These are phyloP conservation scores for Theocolax elegans DNA, from an alignment of 1,140 invertebrate species.

Conservation along the genomic window DNA sequence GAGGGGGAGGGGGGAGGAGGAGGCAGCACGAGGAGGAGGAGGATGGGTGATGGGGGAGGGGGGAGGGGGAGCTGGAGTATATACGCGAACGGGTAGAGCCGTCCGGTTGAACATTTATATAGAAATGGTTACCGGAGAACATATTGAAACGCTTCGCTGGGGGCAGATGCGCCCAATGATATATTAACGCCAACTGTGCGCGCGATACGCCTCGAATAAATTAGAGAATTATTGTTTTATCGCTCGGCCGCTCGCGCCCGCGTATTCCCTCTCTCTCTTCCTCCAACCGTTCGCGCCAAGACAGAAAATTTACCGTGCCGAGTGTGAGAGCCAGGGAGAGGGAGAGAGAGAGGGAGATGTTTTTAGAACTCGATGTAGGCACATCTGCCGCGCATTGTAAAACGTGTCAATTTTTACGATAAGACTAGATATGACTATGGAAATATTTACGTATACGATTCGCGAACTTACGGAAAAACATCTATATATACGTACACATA, in stretches of 20 bases:
- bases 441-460: constrained; percentile 18
- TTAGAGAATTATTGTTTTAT: constrained; percentile 69
- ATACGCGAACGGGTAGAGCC: constrained; percentile 27
- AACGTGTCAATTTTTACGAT: constrained; percentile 7
- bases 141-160: constrained; percentile 65
- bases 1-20: not conserved
- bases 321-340: not conserved
- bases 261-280: constrained; percentile 8
- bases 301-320: not conserved
- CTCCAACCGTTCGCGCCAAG: not conserved
- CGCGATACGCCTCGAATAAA: constrained; percentile 63
- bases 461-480: not conserved
- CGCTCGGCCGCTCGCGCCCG: constrained; percentile 47
- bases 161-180: constrained; percentile 68
- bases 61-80: too few species aligned
- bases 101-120: constrained; percentile 59
- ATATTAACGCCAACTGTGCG: constrained; percentile 68
- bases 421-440: not conserved
- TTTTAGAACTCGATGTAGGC: not conserved
- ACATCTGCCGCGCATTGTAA: not conserved
- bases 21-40: constrained; percentile 1
- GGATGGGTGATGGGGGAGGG: not conserved
- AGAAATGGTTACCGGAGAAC: constrained; percentile 62
- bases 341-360: not conserved
- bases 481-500: too few species aligned